A percentile compares a stretch with the other conserved stretches of the same genome.
These are phyloP conservation scores for Antennarius maculatus DNA, from an alignment of 2,797 vertebrate species.

Conservation along the genomic window DNA sequence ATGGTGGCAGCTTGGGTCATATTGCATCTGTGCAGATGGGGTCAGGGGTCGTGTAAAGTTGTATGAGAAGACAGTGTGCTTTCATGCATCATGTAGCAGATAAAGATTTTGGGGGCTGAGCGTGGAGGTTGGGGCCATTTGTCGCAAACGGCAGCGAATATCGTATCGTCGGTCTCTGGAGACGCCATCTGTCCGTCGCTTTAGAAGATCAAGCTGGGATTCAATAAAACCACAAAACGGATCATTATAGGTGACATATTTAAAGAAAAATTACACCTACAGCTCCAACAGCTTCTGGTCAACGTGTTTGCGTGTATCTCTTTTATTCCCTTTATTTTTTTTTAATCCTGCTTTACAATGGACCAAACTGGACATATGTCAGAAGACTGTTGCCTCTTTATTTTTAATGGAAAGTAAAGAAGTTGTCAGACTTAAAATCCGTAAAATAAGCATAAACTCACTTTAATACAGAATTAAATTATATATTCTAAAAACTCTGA, in stretches of 20 bases:
- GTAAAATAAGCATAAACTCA: no score
- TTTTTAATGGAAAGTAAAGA: no score
- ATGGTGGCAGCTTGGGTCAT: constrained; percentile 95
- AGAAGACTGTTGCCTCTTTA: no score
- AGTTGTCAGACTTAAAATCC: no score
- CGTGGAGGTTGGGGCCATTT: constrained; percentile 38
- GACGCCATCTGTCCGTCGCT: constrained; percentile 28
- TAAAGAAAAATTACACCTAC: not conserved
- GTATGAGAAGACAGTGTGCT: constrained; percentile 92
- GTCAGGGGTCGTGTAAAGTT: constrained; percentile 89
- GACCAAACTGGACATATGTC: no score
- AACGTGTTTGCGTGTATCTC: no score
- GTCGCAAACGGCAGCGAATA: constrained; percentile 30
- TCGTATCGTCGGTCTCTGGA: constrained; percentile 25
- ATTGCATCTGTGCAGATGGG: constrained; percentile 89
- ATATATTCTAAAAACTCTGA: no score
- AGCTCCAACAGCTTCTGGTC: not conserved
- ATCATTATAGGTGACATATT: not conserved
- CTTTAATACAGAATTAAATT: no score
- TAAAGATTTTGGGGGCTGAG: constrained; percentile 83
- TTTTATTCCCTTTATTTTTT: no score
- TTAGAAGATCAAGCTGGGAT: not conserved
- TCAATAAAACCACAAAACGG: not conserved
- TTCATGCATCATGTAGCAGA: constrained; percentile 99
- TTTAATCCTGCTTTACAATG: no score